Conservation (phyloP, 2,797 vertebrate genomes). For the Tamandua tetradactyla region DNA sequence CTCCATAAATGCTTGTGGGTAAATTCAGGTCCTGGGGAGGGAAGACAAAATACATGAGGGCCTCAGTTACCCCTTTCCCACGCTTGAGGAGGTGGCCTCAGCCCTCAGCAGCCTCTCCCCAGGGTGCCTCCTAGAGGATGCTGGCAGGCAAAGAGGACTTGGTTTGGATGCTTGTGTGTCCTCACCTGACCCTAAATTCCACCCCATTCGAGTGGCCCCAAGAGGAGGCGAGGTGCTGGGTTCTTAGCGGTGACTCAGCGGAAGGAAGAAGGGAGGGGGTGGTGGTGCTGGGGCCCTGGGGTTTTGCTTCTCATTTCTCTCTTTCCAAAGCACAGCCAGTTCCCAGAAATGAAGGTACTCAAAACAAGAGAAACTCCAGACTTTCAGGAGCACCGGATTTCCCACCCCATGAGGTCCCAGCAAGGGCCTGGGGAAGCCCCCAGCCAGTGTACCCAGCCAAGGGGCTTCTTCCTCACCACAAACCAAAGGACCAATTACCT, state of each 20-base stretch:
- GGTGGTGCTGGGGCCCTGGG: slow-evolving; percentile 28
- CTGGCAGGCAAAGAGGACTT: background rate
- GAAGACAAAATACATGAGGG: background rate
- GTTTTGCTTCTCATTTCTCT: slow-evolving; percentile 78
- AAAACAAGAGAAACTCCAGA: slow-evolving; percentile 52
- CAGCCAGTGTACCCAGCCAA: background rate
- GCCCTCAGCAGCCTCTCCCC: background rate
- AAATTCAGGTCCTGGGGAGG: background rate
- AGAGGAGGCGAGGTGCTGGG: slow-evolving; percentile 51
- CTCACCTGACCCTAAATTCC: slow-evolving; percentile 58
- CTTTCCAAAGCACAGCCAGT: slow-evolving; percentile 61
- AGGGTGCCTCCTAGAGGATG: background rate
- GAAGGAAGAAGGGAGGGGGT: slow-evolving; percentile 54
- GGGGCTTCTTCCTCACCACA: background rate
- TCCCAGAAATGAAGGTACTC: slow-evolving; percentile 73
- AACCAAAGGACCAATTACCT: background rate
- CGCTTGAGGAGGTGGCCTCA: background rate
- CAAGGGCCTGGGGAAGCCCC: slow-evolving; percentile 7
- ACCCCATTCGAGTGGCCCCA: slow-evolving; percentile 14
- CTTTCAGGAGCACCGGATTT: slow-evolving; percentile 2
- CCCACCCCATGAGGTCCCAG: background rate
- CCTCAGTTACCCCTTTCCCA: background rate
- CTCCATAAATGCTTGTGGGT: background rate
- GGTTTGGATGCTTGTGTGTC: slow-evolving; percentile 50
- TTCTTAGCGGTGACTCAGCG: slow-evolving; percentile 75